Evolutionary conservation across 2,797 vertebrate species (phyloP).

Genomic region (Manis javanica): DNA sequence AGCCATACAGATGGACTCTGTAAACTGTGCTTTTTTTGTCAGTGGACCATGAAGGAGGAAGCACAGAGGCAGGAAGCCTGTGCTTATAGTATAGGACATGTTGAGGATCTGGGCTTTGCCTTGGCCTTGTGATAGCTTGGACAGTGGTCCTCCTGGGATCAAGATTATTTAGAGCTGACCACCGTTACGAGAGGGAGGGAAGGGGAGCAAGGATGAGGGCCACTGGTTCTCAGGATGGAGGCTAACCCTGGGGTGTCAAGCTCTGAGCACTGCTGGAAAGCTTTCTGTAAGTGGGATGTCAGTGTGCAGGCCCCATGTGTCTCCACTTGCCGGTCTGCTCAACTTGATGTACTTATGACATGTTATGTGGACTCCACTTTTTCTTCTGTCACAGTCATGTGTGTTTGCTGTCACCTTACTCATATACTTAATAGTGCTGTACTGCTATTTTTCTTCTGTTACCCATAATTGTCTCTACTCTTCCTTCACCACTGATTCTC

Average conservation of each 20-base stretch:
- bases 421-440: not conserved
- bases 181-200: not conserved
- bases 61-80: not conserved
- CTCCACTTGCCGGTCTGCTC: not conserved
- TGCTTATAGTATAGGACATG: not conserved
- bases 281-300: not conserved
- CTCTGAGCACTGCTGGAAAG: not conserved
- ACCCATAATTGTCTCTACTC: not conserved
- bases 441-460: not conserved
- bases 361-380: conserved; percentile 80
- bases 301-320: rapidly evolving
- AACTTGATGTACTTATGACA: not conserved
- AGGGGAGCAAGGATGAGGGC: not conserved
- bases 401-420: conserved; percentile 90
- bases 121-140: not conserved
- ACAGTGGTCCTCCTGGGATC: not conserved
- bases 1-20: not conserved
- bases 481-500: not conserved
- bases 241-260: not conserved
- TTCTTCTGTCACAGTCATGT: conserved; percentile 89
- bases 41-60: not conserved
- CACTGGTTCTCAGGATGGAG: not conserved
- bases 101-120: not conserved
- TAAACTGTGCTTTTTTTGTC: not conserved
- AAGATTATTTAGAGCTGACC: not conserved